phyloP scores from a whole-genome alignment of 2,888 invertebrate genomes.

The Pterobdella sp. region DNA sequence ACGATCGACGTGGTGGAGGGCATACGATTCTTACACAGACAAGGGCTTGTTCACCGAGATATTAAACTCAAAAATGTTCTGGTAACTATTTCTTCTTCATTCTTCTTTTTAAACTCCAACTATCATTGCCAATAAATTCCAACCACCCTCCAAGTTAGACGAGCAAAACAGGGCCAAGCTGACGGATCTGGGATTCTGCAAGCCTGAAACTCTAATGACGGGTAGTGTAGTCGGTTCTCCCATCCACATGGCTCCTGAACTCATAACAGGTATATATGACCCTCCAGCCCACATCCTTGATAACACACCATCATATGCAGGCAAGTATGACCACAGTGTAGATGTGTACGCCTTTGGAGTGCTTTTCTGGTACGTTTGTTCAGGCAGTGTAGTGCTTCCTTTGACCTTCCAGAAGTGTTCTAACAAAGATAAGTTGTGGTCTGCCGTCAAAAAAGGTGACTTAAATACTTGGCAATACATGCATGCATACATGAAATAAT shows the following conservation, averaged over 20 bases:
- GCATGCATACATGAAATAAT: neutral
- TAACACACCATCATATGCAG: too few relatives aligned
- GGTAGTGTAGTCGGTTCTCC: conserved; percentile 76
- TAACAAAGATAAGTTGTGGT: conserved; percentile 79
- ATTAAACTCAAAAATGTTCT: conserved; percentile 82
- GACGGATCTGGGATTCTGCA: conserved; percentile 81
- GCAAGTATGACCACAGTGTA: conserved; percentile 67
- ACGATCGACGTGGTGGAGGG: conserved; percentile 77
- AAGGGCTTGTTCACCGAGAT: conserved; percentile 78
- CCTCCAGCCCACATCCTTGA: too few relatives aligned
- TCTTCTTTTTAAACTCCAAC: too few relatives aligned
- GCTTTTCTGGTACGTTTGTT: conserved; percentile 80
- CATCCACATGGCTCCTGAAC: conserved; percentile 83
- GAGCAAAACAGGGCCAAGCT: conserved; percentile 65
- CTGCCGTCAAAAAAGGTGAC: conserved; percentile 69
- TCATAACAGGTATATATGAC: conserved; percentile 60
- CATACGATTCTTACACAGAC: conserved; percentile 77
- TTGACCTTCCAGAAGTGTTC: conserved; percentile 72
- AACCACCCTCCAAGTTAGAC: conserved; percentile 57
- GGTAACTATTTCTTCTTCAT: conserved; percentile 51
- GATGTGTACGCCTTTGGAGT: conserved; percentile 85
- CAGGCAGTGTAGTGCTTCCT: conserved; percentile 71
- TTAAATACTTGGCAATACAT: neutral
- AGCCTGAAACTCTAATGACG: conserved; percentile 80
- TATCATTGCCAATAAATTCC: conserved; percentile 31